Evolutionary conservation across 1,140 invertebrate species (phyloP).

Genomic region (Lordiphosa stackelbergi): DNA sequence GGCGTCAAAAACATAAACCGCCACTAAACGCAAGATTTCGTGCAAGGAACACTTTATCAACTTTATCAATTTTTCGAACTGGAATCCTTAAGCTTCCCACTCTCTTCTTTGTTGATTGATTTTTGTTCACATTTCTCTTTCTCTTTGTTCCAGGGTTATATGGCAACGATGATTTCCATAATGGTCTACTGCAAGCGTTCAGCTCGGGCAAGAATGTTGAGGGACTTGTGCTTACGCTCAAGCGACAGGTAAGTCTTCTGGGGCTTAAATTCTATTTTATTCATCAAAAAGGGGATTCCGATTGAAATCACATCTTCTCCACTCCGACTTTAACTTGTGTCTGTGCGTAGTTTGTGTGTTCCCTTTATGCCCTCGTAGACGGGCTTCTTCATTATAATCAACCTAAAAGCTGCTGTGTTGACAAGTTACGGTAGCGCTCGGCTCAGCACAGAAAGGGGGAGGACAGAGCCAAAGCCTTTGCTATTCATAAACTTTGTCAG

Average conservation of each 20-base stretch:
- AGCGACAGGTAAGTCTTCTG: slow-evolving; percentile 81
- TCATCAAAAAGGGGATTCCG: slow-evolving; percentile 1
- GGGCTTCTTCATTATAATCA: slow-evolving; percentile 50
- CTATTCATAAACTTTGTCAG: slow-evolving; percentile 63
- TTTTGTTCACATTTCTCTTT: slow-evolving; percentile 3
- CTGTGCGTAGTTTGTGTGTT: background rate
- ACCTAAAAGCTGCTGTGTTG: slow-evolving; percentile 55
- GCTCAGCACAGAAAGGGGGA: background rate
- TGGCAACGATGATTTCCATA: slow-evolving; percentile 95
- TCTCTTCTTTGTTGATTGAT: background rate
- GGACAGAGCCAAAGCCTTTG: slow-evolving; percentile 33
- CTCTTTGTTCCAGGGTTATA: slow-evolving; percentile 83
- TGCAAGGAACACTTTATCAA: no score
- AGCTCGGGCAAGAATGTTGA: slow-evolving; percentile 88
- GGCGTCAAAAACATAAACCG: no score
- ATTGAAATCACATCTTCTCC: slow-evolving; percentile 4
- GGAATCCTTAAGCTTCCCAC: no score
- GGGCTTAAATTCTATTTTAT: background rate
- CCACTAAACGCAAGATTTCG: no score
- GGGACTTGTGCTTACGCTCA: slow-evolving; percentile 84
- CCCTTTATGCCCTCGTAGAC: slow-evolving; percentile 3
- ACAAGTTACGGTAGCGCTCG: slow-evolving; percentile 27
- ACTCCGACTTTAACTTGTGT: slow-evolving; percentile 4
- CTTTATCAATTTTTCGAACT: no score
- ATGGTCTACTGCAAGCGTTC: slow-evolving; percentile 88